These are phyloP conservation scores for Montipora capitata DNA, from an alignment of 92 coral and sea anemone genomes.

Conservation along the genomic window DNA sequence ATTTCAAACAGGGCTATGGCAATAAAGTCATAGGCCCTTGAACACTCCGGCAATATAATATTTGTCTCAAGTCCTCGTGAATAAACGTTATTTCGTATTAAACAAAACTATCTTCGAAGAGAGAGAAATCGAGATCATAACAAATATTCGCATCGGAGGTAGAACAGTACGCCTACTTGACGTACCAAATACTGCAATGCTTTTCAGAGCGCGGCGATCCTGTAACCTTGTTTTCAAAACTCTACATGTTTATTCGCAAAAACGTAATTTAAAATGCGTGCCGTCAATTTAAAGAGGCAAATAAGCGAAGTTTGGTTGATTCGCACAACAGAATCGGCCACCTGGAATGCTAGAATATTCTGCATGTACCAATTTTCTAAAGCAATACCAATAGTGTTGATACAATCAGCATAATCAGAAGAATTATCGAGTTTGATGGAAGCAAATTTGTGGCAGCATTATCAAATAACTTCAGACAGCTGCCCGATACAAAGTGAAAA, in stretches of 20 bases:
- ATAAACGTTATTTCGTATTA: background rate
- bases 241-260: background rate
- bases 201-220: constrained; percentile 4
- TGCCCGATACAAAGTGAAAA: constrained; percentile 15
- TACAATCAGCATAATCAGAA: constrained; percentile 18
- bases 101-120: background rate
- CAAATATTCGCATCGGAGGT: background rate
- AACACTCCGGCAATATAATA: background rate
- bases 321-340: constrained; percentile 20
- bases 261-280: constrained; percentile 8
- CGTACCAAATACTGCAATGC: constrained; percentile 6
- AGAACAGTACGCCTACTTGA: background rate
- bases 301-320: background rate
- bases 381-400: constrained; percentile 1
- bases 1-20: background rate
- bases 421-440: too few species aligned
- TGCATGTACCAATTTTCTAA: constrained; percentile 1
- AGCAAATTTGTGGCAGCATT: background rate
- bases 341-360: constrained; percentile 25
- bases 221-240: background rate
- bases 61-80: constrained; percentile 3
- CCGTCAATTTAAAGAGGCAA: background rate
- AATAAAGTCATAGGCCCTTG: background rate
- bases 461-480: constrained; percentile 42
- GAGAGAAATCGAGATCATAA: background rate